Conservation (phyloP, 2,113 vertebrate species). For the Mugil cephalus region DNA sequence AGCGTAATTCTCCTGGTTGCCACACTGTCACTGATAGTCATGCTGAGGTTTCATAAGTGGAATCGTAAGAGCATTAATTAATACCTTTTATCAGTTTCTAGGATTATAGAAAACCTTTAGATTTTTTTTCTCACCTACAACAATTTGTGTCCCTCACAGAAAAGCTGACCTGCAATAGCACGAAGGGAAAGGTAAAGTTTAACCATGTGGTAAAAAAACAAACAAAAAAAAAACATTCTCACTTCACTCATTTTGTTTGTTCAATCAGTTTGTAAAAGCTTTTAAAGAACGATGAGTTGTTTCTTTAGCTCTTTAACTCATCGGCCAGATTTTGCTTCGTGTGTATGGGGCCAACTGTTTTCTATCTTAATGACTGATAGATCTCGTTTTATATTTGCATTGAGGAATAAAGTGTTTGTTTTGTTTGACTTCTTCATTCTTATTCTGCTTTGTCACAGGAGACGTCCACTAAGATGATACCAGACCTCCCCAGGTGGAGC, state of each 20-base stretch:
- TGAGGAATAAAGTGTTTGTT: not conserved
- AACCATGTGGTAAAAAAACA: too few species aligned
- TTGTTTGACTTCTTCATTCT: not conserved
- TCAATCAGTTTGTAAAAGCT: too few species aligned
- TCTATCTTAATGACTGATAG: too few species aligned
- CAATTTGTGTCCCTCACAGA: conserved; percentile 19
- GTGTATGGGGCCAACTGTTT: too few species aligned
- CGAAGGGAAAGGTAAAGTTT: conserved; percentile 28
- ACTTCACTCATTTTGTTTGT: too few species aligned
- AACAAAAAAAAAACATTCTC: too few species aligned
- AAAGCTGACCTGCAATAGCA: not conserved
- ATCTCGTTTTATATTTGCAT: not conserved
- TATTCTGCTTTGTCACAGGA: conserved; percentile 40
- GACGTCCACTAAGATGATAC: conserved; percentile 9
- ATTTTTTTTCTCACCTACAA: not conserved
- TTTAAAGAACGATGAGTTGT: too few species aligned
- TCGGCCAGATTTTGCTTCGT: too few species aligned
- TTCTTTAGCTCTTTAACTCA: too few species aligned
- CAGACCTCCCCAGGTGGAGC: conserved; percentile 23
- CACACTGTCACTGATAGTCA: not conserved
- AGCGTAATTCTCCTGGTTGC: not conserved
- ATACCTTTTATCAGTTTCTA: not conserved
- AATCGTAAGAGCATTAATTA: conserved; percentile 32
- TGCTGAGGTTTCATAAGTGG: not conserved
- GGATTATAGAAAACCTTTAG: not conserved